These are phyloP conservation scores for Plagodis pulveraria DNA, from an alignment of 2,888 invertebrate species.

Conservation along the genomic window DNA sequence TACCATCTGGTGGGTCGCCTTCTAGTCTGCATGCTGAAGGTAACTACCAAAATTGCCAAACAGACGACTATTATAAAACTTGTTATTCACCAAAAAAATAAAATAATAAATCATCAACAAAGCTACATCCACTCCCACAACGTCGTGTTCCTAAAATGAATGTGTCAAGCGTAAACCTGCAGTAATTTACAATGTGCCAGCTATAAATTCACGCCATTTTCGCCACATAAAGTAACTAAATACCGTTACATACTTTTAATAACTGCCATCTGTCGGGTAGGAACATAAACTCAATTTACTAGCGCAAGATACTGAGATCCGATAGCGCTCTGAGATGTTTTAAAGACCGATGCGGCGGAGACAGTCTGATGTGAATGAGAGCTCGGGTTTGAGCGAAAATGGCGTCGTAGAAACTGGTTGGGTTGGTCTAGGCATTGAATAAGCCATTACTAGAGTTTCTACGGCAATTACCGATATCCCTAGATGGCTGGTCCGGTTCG, in stretches of 20 bases:
- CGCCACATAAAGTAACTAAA: slow-evolving; percentile 18
- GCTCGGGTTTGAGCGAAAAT: slow-evolving; percentile 24
- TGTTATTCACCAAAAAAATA: too few species aligned
- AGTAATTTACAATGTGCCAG: slow-evolving; percentile 31
- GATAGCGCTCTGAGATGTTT: slow-evolving; percentile 8
- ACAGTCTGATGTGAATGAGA: slow-evolving; percentile 40
- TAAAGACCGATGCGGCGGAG: slow-evolving; percentile 5
- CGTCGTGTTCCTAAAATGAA: slow-evolving; percentile 24
- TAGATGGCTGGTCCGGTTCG: slow-evolving; percentile 61
- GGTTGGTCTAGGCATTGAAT: slow-evolving; percentile 59
- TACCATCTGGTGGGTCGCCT: too few species aligned
- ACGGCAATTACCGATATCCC: slow-evolving; percentile 68
- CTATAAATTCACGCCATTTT: slow-evolving; percentile 30
- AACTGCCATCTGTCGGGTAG: slow-evolving; percentile 25
- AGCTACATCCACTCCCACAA: slow-evolving; percentile 11
- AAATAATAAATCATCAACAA: slow-evolving; percentile 14
- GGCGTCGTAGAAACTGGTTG: slow-evolving; percentile 53
- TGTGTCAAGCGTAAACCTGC: slow-evolving; percentile 23
- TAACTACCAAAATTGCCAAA: too few species aligned
- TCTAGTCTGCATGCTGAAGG: too few species aligned
- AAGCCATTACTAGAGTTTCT: slow-evolving; percentile 76
- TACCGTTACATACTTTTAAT: slow-evolving; percentile 10
- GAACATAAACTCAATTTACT: slow-evolving; percentile 18
- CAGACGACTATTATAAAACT: too few species aligned
- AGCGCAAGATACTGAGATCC: slow-evolving; percentile 28